A percentile compares a stretch with the other conserved stretches of the same genome.
Conservation (phyloP, 2,797 vertebrate genomes). For the Distichodus sexfasciatus region DNA sequence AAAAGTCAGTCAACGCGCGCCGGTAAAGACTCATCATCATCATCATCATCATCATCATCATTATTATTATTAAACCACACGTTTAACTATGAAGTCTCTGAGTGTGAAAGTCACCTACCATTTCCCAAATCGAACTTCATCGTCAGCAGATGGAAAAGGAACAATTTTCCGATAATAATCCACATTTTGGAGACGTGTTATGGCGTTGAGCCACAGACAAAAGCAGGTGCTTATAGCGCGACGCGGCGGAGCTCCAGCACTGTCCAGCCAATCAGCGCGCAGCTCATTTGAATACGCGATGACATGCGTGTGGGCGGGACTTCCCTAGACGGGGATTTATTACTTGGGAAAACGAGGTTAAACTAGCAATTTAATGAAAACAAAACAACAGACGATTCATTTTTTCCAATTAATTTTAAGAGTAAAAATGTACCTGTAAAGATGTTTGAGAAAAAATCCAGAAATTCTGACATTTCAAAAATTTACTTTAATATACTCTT, state of each 20-base stretch:
- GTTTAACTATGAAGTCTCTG: neutral
- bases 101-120: conserved; percentile 63
- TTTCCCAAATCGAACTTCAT: conserved; percentile 58
- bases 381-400: neutral
- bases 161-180: conserved; percentile 70
- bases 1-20: no score
- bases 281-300: neutral
- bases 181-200: conserved; percentile 71
- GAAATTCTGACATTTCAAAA: no score
- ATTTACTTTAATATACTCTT: no score
- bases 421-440: no score
- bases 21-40: no score
- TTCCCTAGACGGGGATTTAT: neutral
- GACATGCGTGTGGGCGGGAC: neutral
- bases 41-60: neutral
- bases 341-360: no score
- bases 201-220: conserved; percentile 69
- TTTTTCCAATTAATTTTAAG: no score
- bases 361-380: neutral
- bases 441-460: no score
- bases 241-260: conserved; percentile 62
- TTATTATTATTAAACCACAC: neutral
- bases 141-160: conserved; percentile 66
- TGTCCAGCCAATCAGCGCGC: conserved; percentile 21
- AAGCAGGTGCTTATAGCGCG: conserved; percentile 63